Conservation (phyloP, 1,140 invertebrate species). For the Rhagoletis zephyria region DNA sequence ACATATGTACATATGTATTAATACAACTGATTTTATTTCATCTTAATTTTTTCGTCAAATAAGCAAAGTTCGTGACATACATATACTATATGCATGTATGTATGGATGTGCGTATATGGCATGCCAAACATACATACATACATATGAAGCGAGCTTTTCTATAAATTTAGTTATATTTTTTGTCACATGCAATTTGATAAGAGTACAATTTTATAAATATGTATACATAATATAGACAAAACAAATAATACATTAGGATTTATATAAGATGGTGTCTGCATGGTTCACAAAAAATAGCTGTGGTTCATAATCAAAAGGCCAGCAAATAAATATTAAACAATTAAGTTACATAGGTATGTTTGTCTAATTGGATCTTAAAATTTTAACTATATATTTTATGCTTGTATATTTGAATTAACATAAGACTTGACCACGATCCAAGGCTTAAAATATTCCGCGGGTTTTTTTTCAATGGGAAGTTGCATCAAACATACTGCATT, state of each 20-base stretch:
- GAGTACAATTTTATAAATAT: neutral
- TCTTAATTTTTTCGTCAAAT: neutral
- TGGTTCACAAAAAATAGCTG: neutral
- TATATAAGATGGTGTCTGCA: no score
- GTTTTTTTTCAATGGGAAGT: neutral
- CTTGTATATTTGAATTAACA: neutral
- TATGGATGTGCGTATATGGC: neutral
- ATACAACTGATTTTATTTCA: conserved; percentile 12
- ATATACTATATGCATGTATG: no score
- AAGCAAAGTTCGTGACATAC: neutral
- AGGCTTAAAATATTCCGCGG: no score
- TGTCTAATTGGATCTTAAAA: neutral
- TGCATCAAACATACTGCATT: no score
- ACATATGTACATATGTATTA: neutral
- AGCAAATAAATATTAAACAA: neutral
- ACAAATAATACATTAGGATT: neutral
- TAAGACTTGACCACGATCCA: neutral
- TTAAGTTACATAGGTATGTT: neutral
- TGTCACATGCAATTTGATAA: neutral
- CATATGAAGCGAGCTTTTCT: neutral
- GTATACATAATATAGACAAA: neutral
- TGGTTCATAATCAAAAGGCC: neutral
- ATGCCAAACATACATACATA: neutral
- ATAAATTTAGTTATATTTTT: neutral
- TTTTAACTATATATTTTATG: neutral